Base-by-base conservation (phyloP, 2,888 invertebrate species). In the Gonocerus acuteangulatus region DNA sequence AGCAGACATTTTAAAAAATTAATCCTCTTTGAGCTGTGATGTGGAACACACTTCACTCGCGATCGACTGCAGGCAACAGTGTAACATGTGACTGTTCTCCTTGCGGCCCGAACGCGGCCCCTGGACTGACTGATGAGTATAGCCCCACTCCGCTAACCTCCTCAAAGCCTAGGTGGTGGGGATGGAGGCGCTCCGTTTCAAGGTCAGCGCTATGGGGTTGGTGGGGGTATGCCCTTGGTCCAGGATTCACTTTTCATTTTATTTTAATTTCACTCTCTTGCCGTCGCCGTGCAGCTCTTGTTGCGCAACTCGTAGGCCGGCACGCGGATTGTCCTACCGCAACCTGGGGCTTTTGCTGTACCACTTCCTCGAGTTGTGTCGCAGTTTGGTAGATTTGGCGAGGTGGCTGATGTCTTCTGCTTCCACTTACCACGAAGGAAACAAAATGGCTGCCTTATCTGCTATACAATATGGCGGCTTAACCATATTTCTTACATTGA, bases 1-100 rank as follows among this genome's bases (percentile, higher is more conserved):
- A 71, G 86, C 84, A 77, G 86, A 86, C 86, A 86, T 86, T 23
- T 39, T 62, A 44, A 44, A 44, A 11, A 36, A 11, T 36, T 44
- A 27, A 27, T 27, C 27, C 27, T 27, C 27, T 27, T 27, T 27
- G 27, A 27, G 27, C 27, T 27, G 27, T 27, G 27, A 27, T 27
- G 27, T 27, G 27, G 27, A 27, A 27, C 27, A 32, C 49, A 49
- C 49, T 32, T 32, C 49, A 49, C 49, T 49, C 49, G 49, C 49
- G 32, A 23, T 34, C 27, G 27, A 49, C 49, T 27, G 27, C 49
- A 49, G 49, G 49, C 49, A 49, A 49, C 49, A 49, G 49, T 49
- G 49, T 49, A 32, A 49, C 49, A 49, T 49, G 32, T 32, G 6
- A 49, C 49, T 49, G 49, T 32, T 49, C 49, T 49, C 49, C 49